Conservation (phyloP, 2,113 vertebrate species). For the Heterotilapia buettikoferi region DNA sequence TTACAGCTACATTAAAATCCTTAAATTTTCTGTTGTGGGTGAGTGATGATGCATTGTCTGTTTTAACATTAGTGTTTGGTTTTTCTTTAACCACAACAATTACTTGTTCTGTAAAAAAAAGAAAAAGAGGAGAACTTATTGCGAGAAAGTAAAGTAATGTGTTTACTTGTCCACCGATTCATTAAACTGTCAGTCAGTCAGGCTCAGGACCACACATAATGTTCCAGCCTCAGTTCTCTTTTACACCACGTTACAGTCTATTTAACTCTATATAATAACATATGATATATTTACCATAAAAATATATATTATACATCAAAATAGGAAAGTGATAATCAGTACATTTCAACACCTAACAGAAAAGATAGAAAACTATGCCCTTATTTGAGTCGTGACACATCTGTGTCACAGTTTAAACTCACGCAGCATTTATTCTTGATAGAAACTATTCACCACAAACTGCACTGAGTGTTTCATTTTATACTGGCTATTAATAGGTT, state of each 20-base stretch:
- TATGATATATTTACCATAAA: neutral
- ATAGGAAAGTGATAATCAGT: neutral
- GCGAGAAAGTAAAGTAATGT: neutral
- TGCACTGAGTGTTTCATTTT: neutral
- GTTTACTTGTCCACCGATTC: constrained; percentile 2
- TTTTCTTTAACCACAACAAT: neutral
- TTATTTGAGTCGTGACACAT: neutral
- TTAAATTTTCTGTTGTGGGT: constrained; percentile 21
- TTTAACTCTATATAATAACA: neutral
- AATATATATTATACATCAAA: neutral
- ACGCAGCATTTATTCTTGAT: neutral
- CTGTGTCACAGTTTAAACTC: neutral
- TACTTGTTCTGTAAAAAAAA: neutral
- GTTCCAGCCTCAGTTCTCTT: neutral
- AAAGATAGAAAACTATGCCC: neutral
- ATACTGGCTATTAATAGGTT: neutral
- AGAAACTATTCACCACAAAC: neutral
- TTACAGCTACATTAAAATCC: constrained; percentile 32
- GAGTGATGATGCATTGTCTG: constrained; percentile 5
- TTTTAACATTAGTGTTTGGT: constrained; percentile 16
- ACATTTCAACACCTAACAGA: neutral
- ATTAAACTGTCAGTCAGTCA: constrained; percentile 20
- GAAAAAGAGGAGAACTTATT: neutral
- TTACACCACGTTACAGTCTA: neutral
- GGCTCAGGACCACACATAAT: neutral